Conservation (phyloP, 2,113 vertebrate genomes). For the Sinocyclocheilus maitianheensis region DNA sequence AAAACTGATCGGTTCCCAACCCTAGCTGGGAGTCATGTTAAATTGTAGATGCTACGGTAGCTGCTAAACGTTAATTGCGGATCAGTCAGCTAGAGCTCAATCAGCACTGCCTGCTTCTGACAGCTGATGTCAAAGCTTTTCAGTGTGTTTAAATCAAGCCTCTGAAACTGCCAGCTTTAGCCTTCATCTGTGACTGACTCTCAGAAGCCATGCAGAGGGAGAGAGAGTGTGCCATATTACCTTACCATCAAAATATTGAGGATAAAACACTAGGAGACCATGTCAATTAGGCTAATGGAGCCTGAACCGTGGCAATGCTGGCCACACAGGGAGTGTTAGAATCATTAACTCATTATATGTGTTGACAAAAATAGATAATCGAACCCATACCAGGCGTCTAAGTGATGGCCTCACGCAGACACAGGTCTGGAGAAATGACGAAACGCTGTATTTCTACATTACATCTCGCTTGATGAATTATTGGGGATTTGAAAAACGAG, state of each 20-base stretch:
- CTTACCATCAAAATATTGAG: conserved; percentile 59
- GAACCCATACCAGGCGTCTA: conserved; percentile 32
- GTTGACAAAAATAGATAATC: conserved; percentile 43
- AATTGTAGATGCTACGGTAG: conserved; percentile 4
- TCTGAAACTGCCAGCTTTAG: conserved; percentile 21
- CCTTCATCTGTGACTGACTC: conserved; percentile 28
- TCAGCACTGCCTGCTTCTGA: conserved; percentile 46
- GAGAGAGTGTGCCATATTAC: not conserved
- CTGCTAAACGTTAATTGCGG: conserved; percentile 23
- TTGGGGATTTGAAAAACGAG: conserved; percentile 42
- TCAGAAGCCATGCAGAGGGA: conserved; percentile 5
- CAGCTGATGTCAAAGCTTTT: conserved; percentile 54
- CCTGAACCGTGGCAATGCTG: conserved; percentile 27
- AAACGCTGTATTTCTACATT: conserved; percentile 35
- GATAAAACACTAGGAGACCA: conserved; percentile 19
- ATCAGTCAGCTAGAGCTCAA: conserved; percentile 34
- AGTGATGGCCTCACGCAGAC: conserved; percentile 17
- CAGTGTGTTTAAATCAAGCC: conserved; percentile 58
- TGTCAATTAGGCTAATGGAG: conserved; percentile 42
- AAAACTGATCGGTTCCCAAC: too few relatives aligned
- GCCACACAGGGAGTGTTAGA: conserved; percentile 12
- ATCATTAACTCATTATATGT: conserved; percentile 48
- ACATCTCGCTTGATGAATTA: conserved; percentile 13
- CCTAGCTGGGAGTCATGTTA: not conserved
- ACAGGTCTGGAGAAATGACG: conserved; percentile 6